Percentiles rank a stretch among this genome's conserved stretches.
Conservation (phyloP, 2,888 invertebrate genomes). For the Ichneumon xanthorius region DNA sequence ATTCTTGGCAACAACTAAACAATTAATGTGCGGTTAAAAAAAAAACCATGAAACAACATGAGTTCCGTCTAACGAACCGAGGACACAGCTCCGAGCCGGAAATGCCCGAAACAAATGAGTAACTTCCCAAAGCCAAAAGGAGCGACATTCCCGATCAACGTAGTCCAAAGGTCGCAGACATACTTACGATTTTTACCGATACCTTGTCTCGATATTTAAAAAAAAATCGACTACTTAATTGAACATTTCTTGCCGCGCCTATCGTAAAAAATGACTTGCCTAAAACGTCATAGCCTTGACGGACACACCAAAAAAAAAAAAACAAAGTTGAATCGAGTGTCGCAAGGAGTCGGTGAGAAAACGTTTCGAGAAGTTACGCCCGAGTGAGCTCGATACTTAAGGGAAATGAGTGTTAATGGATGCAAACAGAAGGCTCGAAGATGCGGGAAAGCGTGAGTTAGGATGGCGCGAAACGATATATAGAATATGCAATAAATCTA, state of each 20-base stretch:
- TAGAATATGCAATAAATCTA: slow-evolving; percentile 50
- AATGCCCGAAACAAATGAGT: background rate
- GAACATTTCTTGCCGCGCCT: background rate
- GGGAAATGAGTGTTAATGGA: slow-evolving; percentile 25
- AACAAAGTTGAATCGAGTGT: slow-evolving; percentile 7
- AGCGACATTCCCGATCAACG: background rate
- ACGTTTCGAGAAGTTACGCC: slow-evolving; percentile 7
- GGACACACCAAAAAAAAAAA: background rate
- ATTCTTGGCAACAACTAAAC: background rate
- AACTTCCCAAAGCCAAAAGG: background rate
- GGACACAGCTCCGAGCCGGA: background rate
- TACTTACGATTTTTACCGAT: background rate
- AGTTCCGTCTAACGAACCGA: too few relatives aligned
- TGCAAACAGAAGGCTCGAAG: slow-evolving; percentile 20
- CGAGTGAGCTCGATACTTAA: slow-evolving; percentile 30
- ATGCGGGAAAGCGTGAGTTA: slow-evolving; percentile 24
- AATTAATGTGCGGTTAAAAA: background rate
- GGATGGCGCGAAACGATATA: slow-evolving; percentile 51
- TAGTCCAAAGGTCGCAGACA: background rate
- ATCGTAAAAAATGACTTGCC: slow-evolving; percentile 1
- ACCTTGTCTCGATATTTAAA: background rate
- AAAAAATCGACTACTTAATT: background rate
- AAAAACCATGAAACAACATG: background rate
- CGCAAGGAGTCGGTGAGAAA: slow-evolving; percentile 17
- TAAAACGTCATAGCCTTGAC: background rate